These are phyloP conservation scores for Tonatia bakeri DNA, from an alignment of 2,113 vertebrate species.

Conservation along the genomic window DNA sequence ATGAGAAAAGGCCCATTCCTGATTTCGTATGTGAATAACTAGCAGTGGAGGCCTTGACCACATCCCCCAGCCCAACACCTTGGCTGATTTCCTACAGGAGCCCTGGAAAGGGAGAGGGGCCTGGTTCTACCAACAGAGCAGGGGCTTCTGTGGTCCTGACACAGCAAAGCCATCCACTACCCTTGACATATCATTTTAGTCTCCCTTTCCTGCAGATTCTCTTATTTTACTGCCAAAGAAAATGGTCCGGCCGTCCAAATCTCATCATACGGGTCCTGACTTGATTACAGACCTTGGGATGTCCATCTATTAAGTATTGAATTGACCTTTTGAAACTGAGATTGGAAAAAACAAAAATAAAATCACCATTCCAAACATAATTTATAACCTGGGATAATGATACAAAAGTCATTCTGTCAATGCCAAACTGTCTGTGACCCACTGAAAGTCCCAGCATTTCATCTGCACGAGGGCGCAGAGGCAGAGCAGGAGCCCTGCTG, in stretches of 20 bases:
- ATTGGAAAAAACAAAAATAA: constrained; percentile 69
- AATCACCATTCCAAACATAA: constrained; percentile 39
- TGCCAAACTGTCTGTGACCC: constrained; percentile 39
- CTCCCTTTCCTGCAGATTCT: constrained; percentile 44
- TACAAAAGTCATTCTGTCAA: constrained; percentile 16
- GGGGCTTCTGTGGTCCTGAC: not conserved
- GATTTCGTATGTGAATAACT: not conserved
- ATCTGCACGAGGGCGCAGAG: not conserved
- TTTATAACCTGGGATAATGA: not conserved
- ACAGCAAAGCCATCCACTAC: not conserved
- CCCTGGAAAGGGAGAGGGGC: not conserved
- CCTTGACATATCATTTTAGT: not conserved
- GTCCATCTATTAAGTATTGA: not conserved
- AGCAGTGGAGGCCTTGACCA: not conserved
- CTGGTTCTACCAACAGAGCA: not conserved
- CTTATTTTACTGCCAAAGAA: constrained; percentile 27
- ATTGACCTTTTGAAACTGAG: constrained; percentile 45
- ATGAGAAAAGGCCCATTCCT: not conserved
- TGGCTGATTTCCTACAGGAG: not conserved
- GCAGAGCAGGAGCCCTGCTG: not conserved
- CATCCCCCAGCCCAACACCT: rapidly evolving
- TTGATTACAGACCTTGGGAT: not conserved
- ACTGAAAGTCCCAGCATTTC: not conserved
- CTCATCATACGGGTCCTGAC: constrained; percentile 24
- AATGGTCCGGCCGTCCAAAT: constrained; percentile 28